Base-by-base conservation (phyloP, 2,888 invertebrate species). In the Dorcus hopei region DNA sequence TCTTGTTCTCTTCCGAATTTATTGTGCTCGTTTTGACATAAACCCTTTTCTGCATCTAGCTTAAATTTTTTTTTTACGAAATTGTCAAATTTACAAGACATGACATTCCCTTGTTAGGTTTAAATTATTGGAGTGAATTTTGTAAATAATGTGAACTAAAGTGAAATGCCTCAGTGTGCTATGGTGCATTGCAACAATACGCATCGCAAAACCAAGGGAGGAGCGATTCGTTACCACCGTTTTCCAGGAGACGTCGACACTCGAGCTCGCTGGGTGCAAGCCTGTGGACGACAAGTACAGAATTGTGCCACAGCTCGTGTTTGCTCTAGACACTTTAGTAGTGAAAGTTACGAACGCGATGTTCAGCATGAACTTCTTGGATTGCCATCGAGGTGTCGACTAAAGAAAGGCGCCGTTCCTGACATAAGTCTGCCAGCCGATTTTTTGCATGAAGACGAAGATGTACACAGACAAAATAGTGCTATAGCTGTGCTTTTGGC, bases 151-250 rank as follows among this genome's bases (percentile, higher is more conserved):
- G 53, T 53, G 26, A 26, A 43, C 48, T 47, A n/a, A 52, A 16
- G 45, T 45, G 45, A 45, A 45, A 83, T 83, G 83, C 83, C 83
- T 71, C 83, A 84, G 79, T 83, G 83, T 74, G 83, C 83, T 61
- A 81, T 84, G 54, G 77, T 80, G 65, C 81, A 80, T 67, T 83
- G 83, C 74, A 80, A 80, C 68, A 83, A 82, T 69, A 82, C 82
- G 70, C 83, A 83, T 72, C 79, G 83, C 57, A 81, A 81, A 66
- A 83, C 83, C 51, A 80, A 81, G 63, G 82, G 82, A 53, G 79
- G 81, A 58, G 77, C 82, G 58, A 81, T 84, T 61, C 80, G 82
- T 56, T 84, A 84, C 75, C 83, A 83, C 73, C 81, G 83, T 63
- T 83, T 83, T 72, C 83, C 83, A 38, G 81, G 82, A 63, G 82